phyloP scores from a whole-genome alignment of 2,888 invertebrate genomes.

The Teleogryllus oceanicus region DNA sequence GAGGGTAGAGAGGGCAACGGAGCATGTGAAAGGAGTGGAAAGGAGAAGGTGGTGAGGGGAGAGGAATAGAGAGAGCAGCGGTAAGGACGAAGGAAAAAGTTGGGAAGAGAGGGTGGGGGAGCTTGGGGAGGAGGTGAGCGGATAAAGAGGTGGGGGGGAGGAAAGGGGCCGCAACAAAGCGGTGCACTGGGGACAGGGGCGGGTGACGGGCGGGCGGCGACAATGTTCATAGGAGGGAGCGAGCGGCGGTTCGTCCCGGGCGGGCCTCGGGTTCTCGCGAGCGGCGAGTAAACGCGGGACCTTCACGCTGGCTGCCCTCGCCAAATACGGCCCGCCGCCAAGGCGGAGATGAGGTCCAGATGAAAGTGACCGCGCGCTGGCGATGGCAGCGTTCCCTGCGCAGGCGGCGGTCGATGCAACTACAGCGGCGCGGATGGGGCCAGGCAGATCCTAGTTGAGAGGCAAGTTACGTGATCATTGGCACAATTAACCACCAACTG shows the following conservation, averaged over 20 bases:
- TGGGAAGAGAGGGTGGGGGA: background rate
- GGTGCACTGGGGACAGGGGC: background rate
- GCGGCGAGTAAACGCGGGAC: too few relatives aligned
- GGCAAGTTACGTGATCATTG: too few relatives aligned
- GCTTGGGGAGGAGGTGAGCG: background rate
- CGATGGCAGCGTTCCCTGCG: too few relatives aligned
- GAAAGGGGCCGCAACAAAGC: background rate
- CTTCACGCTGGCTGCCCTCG: too few relatives aligned
- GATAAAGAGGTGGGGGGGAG: background rate
- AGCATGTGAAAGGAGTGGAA: background rate
- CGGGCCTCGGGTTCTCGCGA: too few relatives aligned
- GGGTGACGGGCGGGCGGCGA: background rate
- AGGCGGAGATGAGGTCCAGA: too few relatives aligned
- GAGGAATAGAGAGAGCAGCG: background rate
- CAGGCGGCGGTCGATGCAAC: too few relatives aligned
- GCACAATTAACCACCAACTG: too few relatives aligned
- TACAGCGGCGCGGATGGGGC: too few relatives aligned
- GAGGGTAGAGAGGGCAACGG: background rate
- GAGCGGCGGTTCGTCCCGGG: background rate
- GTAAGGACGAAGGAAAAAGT: background rate
- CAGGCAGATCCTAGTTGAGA: too few relatives aligned
- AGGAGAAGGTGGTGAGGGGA: constrained; percentile 23
- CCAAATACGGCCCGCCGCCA: too few relatives aligned
- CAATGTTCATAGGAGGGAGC: background rate
- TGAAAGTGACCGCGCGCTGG: too few relatives aligned